phyloP scores from a whole-genome alignment of 2,888 invertebrate species.

The Lucinisca nassula region DNA sequence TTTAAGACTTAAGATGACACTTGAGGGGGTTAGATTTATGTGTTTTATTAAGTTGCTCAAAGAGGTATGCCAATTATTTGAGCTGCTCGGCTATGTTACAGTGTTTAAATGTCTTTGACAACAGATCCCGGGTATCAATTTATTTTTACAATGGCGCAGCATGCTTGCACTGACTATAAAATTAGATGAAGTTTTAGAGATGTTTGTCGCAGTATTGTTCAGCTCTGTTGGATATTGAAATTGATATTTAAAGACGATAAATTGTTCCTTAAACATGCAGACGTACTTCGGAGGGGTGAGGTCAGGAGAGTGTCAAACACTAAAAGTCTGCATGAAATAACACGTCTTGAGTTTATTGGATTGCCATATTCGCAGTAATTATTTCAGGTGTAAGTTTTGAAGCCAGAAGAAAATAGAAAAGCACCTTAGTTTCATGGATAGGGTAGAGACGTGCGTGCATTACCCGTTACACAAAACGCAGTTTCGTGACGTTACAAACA shows the following conservation, averaged over 20 bases:
- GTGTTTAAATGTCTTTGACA: not conserved
- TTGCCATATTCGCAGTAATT: too few relatives aligned
- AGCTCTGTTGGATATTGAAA: not conserved
- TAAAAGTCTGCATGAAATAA: not conserved
- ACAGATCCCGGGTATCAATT: not conserved
- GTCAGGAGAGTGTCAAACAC: slow-evolving; percentile 1
- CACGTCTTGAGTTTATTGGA: too few relatives aligned
- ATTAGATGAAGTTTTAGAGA: not conserved
- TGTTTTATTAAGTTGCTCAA: not conserved
- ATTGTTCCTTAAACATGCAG: not conserved
- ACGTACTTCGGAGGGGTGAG: not conserved
- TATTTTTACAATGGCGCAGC: not conserved
- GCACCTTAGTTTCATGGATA: too few relatives aligned
- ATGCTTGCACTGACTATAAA: not conserved
- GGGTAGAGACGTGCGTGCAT: too few relatives aligned
- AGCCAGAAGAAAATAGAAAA: too few relatives aligned
- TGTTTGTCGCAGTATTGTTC: not conserved
- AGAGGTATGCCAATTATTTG: not conserved
- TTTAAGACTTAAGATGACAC: too few relatives aligned
- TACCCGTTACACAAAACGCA: too few relatives aligned
- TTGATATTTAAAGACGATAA: slow-evolving; percentile 7
- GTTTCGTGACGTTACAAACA: too few relatives aligned
- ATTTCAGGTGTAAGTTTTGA: too few relatives aligned
- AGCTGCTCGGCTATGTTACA: not conserved
- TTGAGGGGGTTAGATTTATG: not conserved